These are phyloP conservation scores for Naso thynnoides DNA, from an alignment of 2,797 vertebrate species.

Conservation along the genomic window DNA sequence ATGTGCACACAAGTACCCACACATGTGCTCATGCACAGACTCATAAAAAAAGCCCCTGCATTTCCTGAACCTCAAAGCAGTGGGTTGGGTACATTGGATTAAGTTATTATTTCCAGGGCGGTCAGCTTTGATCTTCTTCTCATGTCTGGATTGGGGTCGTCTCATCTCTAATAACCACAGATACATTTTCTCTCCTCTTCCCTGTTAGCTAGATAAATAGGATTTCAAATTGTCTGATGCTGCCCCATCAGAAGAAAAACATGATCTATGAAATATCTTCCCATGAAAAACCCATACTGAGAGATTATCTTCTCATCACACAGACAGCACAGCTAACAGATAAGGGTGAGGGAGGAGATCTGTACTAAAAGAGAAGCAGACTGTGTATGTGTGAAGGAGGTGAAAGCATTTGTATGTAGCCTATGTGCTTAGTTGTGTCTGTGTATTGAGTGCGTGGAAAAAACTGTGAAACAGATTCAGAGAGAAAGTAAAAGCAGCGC, in stretches of 20 bases:
- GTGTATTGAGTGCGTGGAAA: constrained; percentile 32
- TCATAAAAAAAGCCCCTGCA: constrained; percentile 41
- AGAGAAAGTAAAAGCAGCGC: constrained; percentile 22
- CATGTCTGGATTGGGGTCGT: constrained; percentile 72
- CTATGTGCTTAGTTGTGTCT: background rate
- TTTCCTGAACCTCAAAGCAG: constrained; percentile 60
- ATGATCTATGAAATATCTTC: constrained; percentile 78
- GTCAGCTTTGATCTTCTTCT: constrained; percentile 78
- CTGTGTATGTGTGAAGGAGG: constrained; percentile 13
- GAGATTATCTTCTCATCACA: constrained; percentile 79
- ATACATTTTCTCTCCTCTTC: constrained; percentile 72
- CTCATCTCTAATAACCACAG: constrained; percentile 75
- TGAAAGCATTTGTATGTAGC: constrained; percentile 18
- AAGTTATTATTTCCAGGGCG: constrained; percentile 74
- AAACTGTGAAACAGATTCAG: constrained; percentile 34
- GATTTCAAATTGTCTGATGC: constrained; percentile 79
- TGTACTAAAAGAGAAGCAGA: constrained; percentile 49
- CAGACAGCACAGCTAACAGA: constrained; percentile 67
- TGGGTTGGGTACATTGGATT: constrained; percentile 64
- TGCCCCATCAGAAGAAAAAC: constrained; percentile 72
- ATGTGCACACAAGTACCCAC: constrained; percentile 16
- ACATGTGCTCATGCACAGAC: constrained; percentile 18
- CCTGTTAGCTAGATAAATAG: constrained; percentile 77
- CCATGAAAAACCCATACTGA: constrained; percentile 71
- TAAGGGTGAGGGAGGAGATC: constrained; percentile 65